Percentiles rank a stretch among this genome's conserved stretches.
phyloP scores from a whole-genome alignment of 2,113 vertebrate species.

The Oxyura jamaicensis region DNA sequence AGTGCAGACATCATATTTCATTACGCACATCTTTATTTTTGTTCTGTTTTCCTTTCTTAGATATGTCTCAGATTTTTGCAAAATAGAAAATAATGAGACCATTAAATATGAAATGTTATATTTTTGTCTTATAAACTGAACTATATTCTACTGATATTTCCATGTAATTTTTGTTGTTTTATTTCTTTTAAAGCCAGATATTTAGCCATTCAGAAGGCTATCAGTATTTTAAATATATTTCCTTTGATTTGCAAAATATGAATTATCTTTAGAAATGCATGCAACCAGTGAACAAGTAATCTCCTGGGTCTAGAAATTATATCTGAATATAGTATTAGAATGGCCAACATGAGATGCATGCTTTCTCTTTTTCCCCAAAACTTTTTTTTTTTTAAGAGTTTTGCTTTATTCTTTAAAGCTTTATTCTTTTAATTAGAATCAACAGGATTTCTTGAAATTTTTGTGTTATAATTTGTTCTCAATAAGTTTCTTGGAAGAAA shows the following conservation, averaged over 20 bases:
- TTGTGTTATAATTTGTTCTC: not conserved
- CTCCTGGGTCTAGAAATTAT: not conserved
- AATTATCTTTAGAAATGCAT: not conserved
- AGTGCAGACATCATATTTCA: not conserved
- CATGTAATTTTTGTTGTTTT: not conserved
- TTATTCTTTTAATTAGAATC: not conserved
- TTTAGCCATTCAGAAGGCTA: not conserved
- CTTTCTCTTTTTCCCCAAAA: not conserved
- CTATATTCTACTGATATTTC: not conserved
- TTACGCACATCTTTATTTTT: not conserved
- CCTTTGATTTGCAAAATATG: not conserved
- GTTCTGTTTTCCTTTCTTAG: not conserved
- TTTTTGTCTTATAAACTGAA: too few species aligned
- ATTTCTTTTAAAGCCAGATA: not conserved
- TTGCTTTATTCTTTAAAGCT: not conserved
- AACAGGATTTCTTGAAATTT: not conserved
- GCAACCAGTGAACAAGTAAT: not conserved
- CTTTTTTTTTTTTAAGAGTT: not conserved
- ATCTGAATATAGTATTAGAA: not conserved
- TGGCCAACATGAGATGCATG: not conserved
- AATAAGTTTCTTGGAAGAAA: not conserved
- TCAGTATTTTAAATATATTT: not conserved
- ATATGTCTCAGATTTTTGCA: not conserved
- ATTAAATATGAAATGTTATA: not conserved
- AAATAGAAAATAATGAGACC: not conserved